Evolutionary conservation across 1,140 invertebrate genomes (phyloP), one percentile per base, ranked within the genome.

Genomic region (Microplitis demolitor): DNA sequence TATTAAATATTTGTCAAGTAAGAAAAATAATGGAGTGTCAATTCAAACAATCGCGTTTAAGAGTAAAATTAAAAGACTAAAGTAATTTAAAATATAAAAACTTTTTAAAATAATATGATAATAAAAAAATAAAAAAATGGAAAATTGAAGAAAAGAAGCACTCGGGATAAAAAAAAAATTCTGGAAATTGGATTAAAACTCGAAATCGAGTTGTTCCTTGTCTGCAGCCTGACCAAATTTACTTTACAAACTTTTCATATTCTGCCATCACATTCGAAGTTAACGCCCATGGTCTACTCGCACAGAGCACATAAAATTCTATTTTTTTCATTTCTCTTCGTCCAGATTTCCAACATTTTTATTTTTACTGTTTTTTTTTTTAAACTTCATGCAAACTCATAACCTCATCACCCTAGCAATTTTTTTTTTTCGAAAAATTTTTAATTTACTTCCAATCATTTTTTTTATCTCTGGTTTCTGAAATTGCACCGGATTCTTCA

Each of bases 161-260:
- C 67, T 33, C 16, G 37, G 54, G 39, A 60, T n/a, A 56, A 56
- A 62, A 24, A 24, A 24, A 24, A 63, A 68, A 50, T 45, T 8
- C 5, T 9, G 11, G 6, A 67, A 69, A 83, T 83, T 83, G 79
- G 77, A 84, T 84, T 83, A 83, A 85, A 84, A 85, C 81, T 84
- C 82, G 78, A 81, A 85, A 84, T 84, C 76, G 79, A 85, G 78
- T 85, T 84, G 76, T 79, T 50, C 73, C 76, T 78, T 76, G 33
- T 62, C 56, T 50, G 56, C 34, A 45, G 58, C 16, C 61, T 63
- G 61, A 63, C 61, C 61, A 63, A 39, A 63, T 63, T 63, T 63
- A 63, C 61, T 63, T 8, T 63, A 63, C 61, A 16, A 63, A 63
- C 61, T 63, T 63, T 63, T 39, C 61, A 63, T 63, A 63, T 63